These are phyloP conservation scores for Pangasius larnaudii DNA, from an alignment of 2,797 vertebrate species.

Conservation along the genomic window DNA sequence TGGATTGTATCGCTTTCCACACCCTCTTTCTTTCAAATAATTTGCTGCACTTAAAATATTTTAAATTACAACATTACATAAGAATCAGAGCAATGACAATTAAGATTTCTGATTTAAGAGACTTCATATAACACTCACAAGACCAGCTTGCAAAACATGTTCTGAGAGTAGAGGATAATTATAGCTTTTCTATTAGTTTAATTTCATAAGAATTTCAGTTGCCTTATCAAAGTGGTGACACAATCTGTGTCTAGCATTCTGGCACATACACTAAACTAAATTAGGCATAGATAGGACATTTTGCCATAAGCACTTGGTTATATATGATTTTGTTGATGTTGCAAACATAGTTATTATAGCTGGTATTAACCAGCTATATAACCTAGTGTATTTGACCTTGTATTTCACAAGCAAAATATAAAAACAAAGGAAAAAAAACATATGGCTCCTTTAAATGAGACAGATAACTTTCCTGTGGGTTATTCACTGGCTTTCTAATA, in stretches of 20 bases:
- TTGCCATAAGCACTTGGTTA: not conserved
- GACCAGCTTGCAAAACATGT: not conserved
- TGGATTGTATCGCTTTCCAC: not conserved
- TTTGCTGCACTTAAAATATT: not conserved
- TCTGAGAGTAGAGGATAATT: not conserved
- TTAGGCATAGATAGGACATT: not conserved
- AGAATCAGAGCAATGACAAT: not conserved
- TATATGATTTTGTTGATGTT: not conserved
- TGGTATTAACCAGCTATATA: not conserved
- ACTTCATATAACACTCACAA: not conserved
- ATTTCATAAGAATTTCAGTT: not conserved
- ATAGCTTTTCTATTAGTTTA: not conserved
- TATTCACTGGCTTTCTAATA: not conserved
- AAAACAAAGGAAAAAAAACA: not conserved
- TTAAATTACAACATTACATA: not conserved
- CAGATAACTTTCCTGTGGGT: not conserved
- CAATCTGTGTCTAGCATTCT: not conserved
- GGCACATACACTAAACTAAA: not conserved
- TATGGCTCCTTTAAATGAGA: not conserved
- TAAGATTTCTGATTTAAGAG: not conserved
- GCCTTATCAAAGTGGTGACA: not conserved
- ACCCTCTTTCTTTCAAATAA: not conserved
- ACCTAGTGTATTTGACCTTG: not conserved
- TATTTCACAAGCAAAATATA: not conserved
- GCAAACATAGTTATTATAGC: not conserved